These are phyloP conservation scores for Heteropelma amictum DNA, from an alignment of 2,888 invertebrate species.

Conservation along the genomic window DNA sequence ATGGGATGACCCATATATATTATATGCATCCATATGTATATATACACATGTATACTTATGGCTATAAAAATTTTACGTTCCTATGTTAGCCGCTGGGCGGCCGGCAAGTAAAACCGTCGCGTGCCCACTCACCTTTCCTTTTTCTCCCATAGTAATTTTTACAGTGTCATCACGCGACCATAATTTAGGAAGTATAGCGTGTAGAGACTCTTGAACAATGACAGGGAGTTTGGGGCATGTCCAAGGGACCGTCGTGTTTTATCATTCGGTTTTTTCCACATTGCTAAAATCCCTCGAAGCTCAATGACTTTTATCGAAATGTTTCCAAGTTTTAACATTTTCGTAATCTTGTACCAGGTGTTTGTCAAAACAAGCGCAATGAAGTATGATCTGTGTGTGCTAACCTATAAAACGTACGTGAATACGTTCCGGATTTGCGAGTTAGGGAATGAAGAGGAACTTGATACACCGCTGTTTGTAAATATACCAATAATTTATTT, in stretches of 20 bases:
- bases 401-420: too few relatives aligned
- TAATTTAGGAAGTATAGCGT: conserved; percentile 59
- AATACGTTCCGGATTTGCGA: too few relatives aligned
- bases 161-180: conserved; percentile 63
- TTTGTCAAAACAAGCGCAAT: too few relatives aligned
- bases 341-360: not conserved
- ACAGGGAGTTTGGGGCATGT: conserved; percentile 5
- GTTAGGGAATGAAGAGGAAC: too few relatives aligned
- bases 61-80: conserved; percentile 21
- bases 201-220: conserved; percentile 7
- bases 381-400: too few relatives aligned
- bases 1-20: not conserved
- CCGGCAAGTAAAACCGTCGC: conserved; percentile 49
- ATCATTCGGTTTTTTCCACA: not conserved
- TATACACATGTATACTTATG: not conserved
- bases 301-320: not conserved
- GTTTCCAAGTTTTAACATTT: not conserved
- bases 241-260: conserved; percentile 11
- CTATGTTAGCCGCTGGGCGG: conserved; percentile 40
- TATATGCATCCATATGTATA: not conserved
- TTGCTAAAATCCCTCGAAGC: not conserved
- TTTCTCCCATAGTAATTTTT: conserved; percentile 50
- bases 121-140: conserved; percentile 53
- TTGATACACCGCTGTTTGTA: too few relatives aligned
- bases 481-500: too few relatives aligned